Percentiles rank a stretch among this genome's conserved stretches.
Evolutionary conservation across 1,140 invertebrate species (phyloP).

Genomic region (Meloidogyne exigua): DNA sequence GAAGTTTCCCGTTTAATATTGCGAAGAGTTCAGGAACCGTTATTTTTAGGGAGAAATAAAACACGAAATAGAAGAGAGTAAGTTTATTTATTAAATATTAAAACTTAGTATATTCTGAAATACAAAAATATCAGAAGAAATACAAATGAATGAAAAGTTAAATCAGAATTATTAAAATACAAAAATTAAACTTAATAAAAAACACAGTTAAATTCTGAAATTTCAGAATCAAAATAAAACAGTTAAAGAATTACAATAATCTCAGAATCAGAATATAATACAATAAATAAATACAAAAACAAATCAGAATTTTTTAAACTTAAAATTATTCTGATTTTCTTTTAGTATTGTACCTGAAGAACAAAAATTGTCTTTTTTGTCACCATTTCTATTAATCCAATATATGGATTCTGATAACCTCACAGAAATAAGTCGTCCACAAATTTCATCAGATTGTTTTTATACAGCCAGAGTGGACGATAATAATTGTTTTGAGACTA

Average conservation of each 20-base stretch:
- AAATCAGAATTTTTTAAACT: no score
- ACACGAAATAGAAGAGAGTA: not conserved
- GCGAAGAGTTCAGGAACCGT: not conserved
- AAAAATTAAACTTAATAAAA: no score
- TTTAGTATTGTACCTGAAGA: not conserved
- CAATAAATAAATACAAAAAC: no score
- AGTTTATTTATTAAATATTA: not conserved
- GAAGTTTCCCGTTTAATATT: slow-evolving; percentile 15
- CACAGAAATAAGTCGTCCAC: slow-evolving; percentile 37
- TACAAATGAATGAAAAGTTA: not conserved
- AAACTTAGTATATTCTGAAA: not conserved
- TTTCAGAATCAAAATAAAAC: no score
- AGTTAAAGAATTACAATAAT: no score
- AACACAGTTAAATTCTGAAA: no score
- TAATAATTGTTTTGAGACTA: slow-evolving; percentile 29
- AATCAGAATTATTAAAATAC: slow-evolving; percentile 23
- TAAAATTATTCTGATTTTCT: not conserved
- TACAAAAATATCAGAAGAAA: not conserved
- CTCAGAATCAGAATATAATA: no score
- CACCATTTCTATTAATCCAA: slow-evolving; percentile 45
- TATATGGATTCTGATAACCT: slow-evolving; percentile 51
- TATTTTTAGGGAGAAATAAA: not conserved
- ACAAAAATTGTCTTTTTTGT: slow-evolving; percentile 13
- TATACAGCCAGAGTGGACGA: slow-evolving; percentile 52
- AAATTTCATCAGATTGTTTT: slow-evolving; percentile 50